Conservation (phyloP, 1,140 invertebrate species). For the Micrasema longulum region DNA sequence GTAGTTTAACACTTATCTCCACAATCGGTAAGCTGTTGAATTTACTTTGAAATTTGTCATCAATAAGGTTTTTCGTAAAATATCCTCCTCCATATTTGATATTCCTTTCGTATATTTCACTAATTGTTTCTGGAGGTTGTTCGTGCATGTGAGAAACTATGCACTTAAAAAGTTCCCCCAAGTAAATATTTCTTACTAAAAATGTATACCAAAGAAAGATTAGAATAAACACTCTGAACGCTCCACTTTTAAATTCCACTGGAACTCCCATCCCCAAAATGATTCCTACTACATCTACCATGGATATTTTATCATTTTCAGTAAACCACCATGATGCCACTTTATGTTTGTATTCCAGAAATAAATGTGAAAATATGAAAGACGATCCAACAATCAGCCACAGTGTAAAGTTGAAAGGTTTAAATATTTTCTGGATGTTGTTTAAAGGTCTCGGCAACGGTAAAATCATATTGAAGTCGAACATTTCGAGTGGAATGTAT, state of each 20-base stretch:
- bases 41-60: neutral
- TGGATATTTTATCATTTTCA: neutral
- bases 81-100: neutral
- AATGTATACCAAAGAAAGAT: conserved; percentile 2
- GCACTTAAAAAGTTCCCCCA: conserved; percentile 4
- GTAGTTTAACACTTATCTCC: neutral
- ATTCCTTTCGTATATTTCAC: conserved; percentile 1
- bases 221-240: neutral
- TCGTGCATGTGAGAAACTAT: conserved; percentile 3
- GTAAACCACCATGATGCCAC: too few relatives aligned
- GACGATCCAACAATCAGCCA: neutral
- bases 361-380: too few relatives aligned
- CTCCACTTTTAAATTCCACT: neutral
- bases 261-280: neutral
- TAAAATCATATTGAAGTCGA: neutral
- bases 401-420: neutral
- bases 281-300: conserved; percentile 1
- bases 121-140: neutral
- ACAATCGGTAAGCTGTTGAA: neutral
- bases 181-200: conserved; percentile 11
- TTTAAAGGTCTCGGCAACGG: neutral
- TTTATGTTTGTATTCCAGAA: too few relatives aligned
- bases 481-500: neutral
- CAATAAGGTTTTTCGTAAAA: neutral
- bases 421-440: conserved; percentile 13